Base-by-base conservation (phyloP, 1,140 invertebrate genomes). In the Rhagoletis zephyria region DNA sequence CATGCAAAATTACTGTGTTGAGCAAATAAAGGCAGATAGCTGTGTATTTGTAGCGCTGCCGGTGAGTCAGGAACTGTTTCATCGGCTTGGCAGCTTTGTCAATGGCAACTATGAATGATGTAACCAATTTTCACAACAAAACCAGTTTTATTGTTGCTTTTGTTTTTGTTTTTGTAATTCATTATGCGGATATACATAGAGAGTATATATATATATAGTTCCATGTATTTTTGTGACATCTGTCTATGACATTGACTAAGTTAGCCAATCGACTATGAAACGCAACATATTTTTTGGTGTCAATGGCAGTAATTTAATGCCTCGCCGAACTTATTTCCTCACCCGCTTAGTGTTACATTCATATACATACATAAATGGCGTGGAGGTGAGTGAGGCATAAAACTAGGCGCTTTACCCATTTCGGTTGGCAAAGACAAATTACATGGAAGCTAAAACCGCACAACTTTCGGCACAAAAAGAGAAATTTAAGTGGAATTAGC, bases 221-320 rank as follows among this genome's bases (percentile, higher is more conserved):
- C 19, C 40, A 42, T 67, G 30, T 40, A 67, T 40, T 67, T 30
- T 10, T 30, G 10, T 56, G 51, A 42, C 64, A 67, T 67, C 40
- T 74, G 67, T 14, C 42, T 42, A 40, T 74, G 42, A 48, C 67
- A 74, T 48, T 74, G 67, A 74, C 40, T 48, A 74, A 74, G 12
- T 48, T 42, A 74, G 40, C 12, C 10, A 16, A 74, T 74, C 42
- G 67, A 1, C 42, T 74, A 63, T 63, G 67, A 74, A n/a, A 45
- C 40, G 67, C 3, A 74, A 40, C 42, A 74, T 74, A 48, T n/a
- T 74, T 74, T 74, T 48, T 16, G 67, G 67, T 16, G 67, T 16
- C 12, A 74, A 42, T 48, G 16, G 67, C 14, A n/a, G 45, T 48
- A 48, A 74, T 48, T 74, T 74, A 48, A 45, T 74, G 65, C 65